These are phyloP conservation scores for Morelia viridis DNA, from an alignment of 2,797 vertebrate genomes.

Conservation along the genomic window DNA sequence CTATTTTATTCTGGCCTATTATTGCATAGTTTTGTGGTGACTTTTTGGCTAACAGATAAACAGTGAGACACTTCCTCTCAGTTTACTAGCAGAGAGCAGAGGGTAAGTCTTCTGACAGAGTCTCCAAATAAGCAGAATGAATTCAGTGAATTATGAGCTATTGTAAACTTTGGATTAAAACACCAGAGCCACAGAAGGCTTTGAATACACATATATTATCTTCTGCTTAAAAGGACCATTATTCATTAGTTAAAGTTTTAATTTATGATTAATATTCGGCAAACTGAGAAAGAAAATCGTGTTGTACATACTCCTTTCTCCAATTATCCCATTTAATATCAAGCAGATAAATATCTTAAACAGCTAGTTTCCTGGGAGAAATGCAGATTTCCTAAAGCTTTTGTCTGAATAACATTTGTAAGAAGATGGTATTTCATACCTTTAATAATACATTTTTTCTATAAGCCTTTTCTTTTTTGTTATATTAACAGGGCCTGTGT, in stretches of 20 bases:
- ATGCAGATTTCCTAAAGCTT: neutral
- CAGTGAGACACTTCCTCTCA: neutral
- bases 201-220: neutral
- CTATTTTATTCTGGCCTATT: neutral
- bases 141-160: neutral
- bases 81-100: neutral
- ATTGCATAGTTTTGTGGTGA: neutral
- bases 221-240: neutral
- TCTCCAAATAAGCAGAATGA: neutral
- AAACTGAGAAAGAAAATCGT: neutral
- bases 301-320: neutral
- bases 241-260: neutral
- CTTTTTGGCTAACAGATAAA: neutral
- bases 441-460: constrained; percentile 22
- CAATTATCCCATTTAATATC: neutral
- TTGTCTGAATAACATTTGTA: constrained; percentile 44
- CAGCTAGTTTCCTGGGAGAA: constrained; percentile 17
- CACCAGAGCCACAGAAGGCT: neutral
- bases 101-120: neutral
- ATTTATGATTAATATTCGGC: neutral
- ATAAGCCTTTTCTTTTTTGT: constrained; percentile 39
- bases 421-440: constrained; percentile 41
- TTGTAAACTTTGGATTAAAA: neutral
- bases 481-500: constrained; percentile 51
- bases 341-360: neutral